Base-by-base conservation (phyloP, 2,797 vertebrate genomes). In the Semotilus atromaculatus region DNA sequence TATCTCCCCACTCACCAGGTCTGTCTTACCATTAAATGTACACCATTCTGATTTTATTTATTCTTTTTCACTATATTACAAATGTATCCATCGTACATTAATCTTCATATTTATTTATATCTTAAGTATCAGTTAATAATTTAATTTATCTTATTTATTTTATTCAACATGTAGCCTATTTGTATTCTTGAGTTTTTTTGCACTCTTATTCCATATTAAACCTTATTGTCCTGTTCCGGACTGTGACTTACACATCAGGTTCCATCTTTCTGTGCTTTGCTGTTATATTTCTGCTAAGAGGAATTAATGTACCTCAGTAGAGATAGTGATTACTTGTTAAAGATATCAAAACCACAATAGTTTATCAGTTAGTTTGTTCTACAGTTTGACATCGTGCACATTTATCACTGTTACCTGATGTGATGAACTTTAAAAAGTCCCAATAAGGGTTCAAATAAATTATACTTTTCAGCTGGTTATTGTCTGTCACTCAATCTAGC, bases 401-500 rank as follows among this genome's bases (percentile, higher is more conserved):
- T 51, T 19, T 16, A 4, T 58, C n/a, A 60, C 10, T 0, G 10
- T 60, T n/a, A n/a, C n/a, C n/a, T n/a, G n/a, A n/a, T n/a, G n/a
- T n/a, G n/a, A n/a, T n/a, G 9, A 13, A 26, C 55, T 60, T 60
- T 60, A 26, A 60, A 26, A 60, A 60, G 58, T 60, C n/a, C 58
- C n/a, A 26, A 26, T 26, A 26, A 26, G 26, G 58, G 58, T 26
- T 60, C 0, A 60, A 26, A 26, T 26, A 26, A 60, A 60, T 26
- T 1, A 26, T 29, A 14, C 13, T 29, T 62, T 58, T 58, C 9
- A n/a, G 9, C 23, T 11, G 23, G 10, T 58, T 58, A 9, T n/a
- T n/a, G 23, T 4, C 0, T 0, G n/a, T 62, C 4, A 26, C 0
- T 5, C n/a, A 62, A 3, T 60, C 10, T 62, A 62, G 11, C n/a